Evolutionary conservation across 1,140 invertebrate genomes (phyloP), one percentile per base, ranked within the genome.

Genomic region (Caenorhabditis tropicalis): DNA sequence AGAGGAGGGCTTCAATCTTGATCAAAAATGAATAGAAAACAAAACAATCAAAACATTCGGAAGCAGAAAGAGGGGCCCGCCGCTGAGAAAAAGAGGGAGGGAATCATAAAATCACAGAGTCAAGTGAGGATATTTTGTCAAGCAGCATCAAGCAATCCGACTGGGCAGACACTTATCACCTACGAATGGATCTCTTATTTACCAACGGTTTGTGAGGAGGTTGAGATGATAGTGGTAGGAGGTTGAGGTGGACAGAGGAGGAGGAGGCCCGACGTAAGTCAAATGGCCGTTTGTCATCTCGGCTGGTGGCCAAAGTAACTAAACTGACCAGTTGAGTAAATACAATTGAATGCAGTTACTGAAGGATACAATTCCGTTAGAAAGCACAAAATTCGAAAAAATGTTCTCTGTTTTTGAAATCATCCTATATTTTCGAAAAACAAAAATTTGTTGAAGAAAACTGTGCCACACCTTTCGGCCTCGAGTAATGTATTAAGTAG

Each of bases 11-110:
- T 74, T 36, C 36, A 56, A 56, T 56, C 53, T 56, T 74, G 65
- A 74, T 74, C 36, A 43, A 74, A 74, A 74, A 74, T 74, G 65
- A 74, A 74, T 74, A 43, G 36, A 43, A 43, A 74, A 74, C 65
- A 74, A 74, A 74, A 74, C 36, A 74, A 43, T 74, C 65, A 74
- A 43, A 74, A 74, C 65, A 74, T 74, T 74, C 10, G 36, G 10
- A 27, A n/a, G n/a, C n/a, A n/a, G n/a, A 27, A 46, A 43, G 58
- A 29, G 29, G 7, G 27, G 6, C 15, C 31, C 10, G 58, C 58
- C 31, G 3, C 4, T 31, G 33, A 10, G 65, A 31, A 19, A 74
- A 74, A 74, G 29, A n/a, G n/a, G n/a, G n/a, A n/a, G n/a, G n/a
- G n/a, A 15, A 43, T 46, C 36, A 24, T 39, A 65, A 21, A 43